These are phyloP conservation scores for Luperina testacea DNA, from an alignment of 2,888 invertebrate species.

Conservation along the genomic window DNA sequence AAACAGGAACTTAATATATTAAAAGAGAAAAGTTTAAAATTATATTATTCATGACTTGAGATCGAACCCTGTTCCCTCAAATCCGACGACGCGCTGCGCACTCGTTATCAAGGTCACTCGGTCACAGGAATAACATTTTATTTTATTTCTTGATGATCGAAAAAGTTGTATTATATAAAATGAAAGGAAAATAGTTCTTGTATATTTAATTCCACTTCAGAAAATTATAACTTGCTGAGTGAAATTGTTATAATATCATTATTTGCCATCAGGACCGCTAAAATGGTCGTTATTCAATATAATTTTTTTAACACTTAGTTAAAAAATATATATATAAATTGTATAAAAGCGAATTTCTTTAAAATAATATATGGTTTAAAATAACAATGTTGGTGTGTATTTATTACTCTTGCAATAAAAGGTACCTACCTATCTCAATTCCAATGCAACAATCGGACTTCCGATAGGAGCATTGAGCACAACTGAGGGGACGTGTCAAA, in stretches of 20 bases:
- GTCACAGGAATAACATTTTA: neutral
- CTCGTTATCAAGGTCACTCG: slow-evolving; percentile 9
- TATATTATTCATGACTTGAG: neutral
- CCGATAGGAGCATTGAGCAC: neutral
- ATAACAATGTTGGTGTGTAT: neutral
- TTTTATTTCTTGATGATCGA: neutral
- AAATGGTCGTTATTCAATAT: too few relatives aligned
- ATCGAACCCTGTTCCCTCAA: slow-evolving; percentile 5
- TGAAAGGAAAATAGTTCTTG: neutral
- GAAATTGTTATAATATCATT: neutral
- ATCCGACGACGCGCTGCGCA: neutral
- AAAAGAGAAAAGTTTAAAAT: neutral
- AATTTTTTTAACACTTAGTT: neutral
- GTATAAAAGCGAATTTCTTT: too few relatives aligned
- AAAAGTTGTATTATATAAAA: neutral
- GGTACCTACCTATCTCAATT: neutral
- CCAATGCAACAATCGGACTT: slow-evolving; percentile 3
- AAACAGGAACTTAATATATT: neutral
- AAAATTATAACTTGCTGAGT: neutral
- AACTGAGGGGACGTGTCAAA: slow-evolving; percentile 9
- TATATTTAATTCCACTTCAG: neutral
- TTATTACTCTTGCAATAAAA: neutral
- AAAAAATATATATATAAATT: too few relatives aligned
- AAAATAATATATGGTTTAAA: neutral
- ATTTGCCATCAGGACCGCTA: neutral